Conservation (phyloP, 2,888 invertebrate genomes). For the Pyrocoelia pectoralis region DNA sequence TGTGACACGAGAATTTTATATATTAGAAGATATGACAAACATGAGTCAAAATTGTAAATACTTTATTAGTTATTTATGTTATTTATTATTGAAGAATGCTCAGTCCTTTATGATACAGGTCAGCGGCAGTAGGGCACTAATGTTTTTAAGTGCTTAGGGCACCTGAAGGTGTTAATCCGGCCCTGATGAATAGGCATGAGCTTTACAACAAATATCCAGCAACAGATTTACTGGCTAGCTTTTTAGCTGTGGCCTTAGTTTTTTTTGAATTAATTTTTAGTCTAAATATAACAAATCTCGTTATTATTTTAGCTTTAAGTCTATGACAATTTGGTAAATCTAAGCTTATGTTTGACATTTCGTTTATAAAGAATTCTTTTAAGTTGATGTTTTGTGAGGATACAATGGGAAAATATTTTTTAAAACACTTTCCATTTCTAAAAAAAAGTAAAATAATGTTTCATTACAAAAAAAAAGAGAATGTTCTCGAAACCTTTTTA, state of each 20-base stretch:
- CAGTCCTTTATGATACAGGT: too few species aligned
- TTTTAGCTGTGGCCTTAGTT: neutral
- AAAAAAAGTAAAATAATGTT: neutral
- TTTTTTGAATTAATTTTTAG: neutral
- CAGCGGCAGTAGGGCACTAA: too few species aligned
- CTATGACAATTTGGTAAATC: neutral
- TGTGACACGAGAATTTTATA: too few species aligned
- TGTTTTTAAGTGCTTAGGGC: too few species aligned
- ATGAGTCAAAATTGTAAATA: too few species aligned
- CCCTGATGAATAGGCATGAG: too few species aligned
- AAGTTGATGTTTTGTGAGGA: conserved; percentile 1
- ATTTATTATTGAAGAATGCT: too few species aligned
- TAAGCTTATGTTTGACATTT: neutral
- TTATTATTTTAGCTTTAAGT: neutral
- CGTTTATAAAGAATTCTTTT: conserved; percentile 2
- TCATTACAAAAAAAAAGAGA: neutral
- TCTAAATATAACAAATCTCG: neutral
- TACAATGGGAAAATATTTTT: conserved; percentile 7
- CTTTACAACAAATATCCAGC: too few species aligned
- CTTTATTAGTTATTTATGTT: too few species aligned
- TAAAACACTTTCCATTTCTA: conserved; percentile 13
- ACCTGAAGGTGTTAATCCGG: too few species aligned
- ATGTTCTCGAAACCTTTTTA: neutral
- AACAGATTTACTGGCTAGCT: neutral
- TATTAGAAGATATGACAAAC: too few species aligned